Conservation (phyloP, 2,888 invertebrate species). For the Ryuthela nishihirai region DNA sequence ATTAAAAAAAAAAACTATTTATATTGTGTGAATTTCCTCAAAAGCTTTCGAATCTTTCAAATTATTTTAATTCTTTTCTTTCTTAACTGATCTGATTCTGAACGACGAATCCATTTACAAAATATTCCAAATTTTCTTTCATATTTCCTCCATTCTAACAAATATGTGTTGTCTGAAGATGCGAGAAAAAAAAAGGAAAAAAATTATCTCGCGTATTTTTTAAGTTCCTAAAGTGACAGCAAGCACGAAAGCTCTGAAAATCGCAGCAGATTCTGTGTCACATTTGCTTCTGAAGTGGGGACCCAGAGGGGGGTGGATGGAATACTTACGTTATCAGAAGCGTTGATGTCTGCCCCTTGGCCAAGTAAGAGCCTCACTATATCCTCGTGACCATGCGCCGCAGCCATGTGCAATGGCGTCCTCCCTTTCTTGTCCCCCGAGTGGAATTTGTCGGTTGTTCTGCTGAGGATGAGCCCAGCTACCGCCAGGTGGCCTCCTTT, state of each 20-base stretch:
- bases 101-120: background rate
- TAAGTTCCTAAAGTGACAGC: too few relatives aligned
- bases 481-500: conserved; percentile 97
- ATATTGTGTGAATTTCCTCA: too few relatives aligned
- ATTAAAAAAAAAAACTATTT: too few relatives aligned
- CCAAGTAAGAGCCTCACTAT: conserved; percentile 97
- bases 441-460: conserved; percentile 91
- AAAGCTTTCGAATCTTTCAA: background rate
- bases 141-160: too few relatives aligned
- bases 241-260: too few relatives aligned
- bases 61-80: background rate
- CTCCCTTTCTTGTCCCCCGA: conserved; percentile 88
- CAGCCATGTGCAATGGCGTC: conserved; percentile 94
- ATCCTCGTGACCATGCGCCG: conserved; percentile 94
- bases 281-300: too few relatives aligned
- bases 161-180: too few relatives aligned
- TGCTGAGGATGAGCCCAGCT: conserved; percentile 90
- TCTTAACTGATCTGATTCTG: background rate
- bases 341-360: conserved; percentile 98
- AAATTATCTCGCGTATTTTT: too few relatives aligned
- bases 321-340: conserved; percentile 71
- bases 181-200: too few relatives aligned
- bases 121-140: conserved; percentile 49
- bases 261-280: too few relatives aligned
- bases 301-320: too few relatives aligned